Base-by-base conservation (phyloP, 1,140 invertebrate genomes). In the Ladona fulva region DNA sequence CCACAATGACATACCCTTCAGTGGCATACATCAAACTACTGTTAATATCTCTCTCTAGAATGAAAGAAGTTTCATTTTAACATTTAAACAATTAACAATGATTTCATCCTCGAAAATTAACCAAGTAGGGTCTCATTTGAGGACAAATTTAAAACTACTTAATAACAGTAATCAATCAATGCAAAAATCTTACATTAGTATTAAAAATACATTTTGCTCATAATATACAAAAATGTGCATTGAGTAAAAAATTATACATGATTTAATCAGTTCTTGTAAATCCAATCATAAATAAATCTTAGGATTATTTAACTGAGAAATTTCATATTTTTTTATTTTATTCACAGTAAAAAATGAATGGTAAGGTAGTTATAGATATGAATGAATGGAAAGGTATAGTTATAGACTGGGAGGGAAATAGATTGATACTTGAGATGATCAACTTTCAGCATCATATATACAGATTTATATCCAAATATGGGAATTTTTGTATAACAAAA, bases 191-290 rank as follows among this genome's bases (percentile, higher is more conserved):
- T 66, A 6, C 52, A 66, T 66, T 12, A 66, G 52, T 66, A 66
- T 66, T 66, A 66, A 66, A 66, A 66, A 66, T 66, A 66, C 52
- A 66, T 66, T 66, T 66, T 66, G 52, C 14, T 66, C n/a, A 22
- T 3, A 66, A 66, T 66, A 66, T 66, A 66, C 52, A 66, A 66
- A 66, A 66, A 66, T 66, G 52, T 66, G 52, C 52, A 66, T 52
- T 6, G n/a, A 66, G 52, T 66, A 66, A 66, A 66, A 66, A 66
- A 66, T 66, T 66, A 66, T 66, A 66, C 52, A 19, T 22, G 52
- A 66, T 66, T 66, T 66, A 66, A 66, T 66, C 52, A 66, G 52
- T 66, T 22, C 52, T 19, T 66, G 52, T 66, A 66, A 22, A 66
- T 66, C 14, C 52, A 66, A 66, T 66, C n/a, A 66, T 66, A 66